Evolutionary conservation across 2,888 invertebrate species (phyloP).

Genomic region (Drosophila putrida): DNA sequence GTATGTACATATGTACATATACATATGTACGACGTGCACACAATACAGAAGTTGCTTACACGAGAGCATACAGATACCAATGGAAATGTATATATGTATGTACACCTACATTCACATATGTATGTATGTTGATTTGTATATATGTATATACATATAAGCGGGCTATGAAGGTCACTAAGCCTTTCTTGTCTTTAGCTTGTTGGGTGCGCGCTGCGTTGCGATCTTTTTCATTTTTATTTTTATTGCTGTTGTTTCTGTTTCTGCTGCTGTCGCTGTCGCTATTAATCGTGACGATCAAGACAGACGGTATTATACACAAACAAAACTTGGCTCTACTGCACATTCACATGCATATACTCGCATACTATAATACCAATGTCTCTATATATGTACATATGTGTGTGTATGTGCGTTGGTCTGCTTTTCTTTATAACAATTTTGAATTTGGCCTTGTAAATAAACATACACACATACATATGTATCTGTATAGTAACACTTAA

Average conservation of each 20-base stretch:
- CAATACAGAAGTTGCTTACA: slow-evolving; percentile 57
- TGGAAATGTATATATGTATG: neutral
- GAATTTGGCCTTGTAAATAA: slow-evolving; percentile 68
- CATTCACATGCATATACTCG: slow-evolving; percentile 35
- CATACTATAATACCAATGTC: neutral
- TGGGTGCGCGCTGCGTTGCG: slow-evolving; percentile 56
- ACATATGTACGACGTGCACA: slow-evolving; percentile 40
- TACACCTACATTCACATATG: neutral
- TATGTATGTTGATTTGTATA: slow-evolving; percentile 1
- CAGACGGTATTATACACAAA: slow-evolving; percentile 57
- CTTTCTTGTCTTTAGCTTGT: slow-evolving; percentile 75
- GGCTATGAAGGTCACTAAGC: slow-evolving; percentile 78
- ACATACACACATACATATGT: slow-evolving; percentile 8
- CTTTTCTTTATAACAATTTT: slow-evolving; percentile 74
- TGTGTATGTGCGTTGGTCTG: slow-evolving; percentile 52
- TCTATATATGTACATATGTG: neutral
- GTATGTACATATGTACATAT: slow-evolving; percentile 4
- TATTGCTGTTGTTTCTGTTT: slow-evolving; percentile 36
- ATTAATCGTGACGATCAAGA: slow-evolving; percentile 63
- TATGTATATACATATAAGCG: slow-evolving; percentile 59
- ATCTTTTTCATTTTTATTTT: slow-evolving; percentile 26
- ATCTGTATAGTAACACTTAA: slow-evolving; percentile 8
- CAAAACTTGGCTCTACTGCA: slow-evolving; percentile 58
- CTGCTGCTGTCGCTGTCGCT: slow-evolving; percentile 37
- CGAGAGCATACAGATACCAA: slow-evolving; percentile 36